phyloP scores from a whole-genome alignment of 2,113 vertebrate genomes.

The Chaetodon auriga region DNA sequence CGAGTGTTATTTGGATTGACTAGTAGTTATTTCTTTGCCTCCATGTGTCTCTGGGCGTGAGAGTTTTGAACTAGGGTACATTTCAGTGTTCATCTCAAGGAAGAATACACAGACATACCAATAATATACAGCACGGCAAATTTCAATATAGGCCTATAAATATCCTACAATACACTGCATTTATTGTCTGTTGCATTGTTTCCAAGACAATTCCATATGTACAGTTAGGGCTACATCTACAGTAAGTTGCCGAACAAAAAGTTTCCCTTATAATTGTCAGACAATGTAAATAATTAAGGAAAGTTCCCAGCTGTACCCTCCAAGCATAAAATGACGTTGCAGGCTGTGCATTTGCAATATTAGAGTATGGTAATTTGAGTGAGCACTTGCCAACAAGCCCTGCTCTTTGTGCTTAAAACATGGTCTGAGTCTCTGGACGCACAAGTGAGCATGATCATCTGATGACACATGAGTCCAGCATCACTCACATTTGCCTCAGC shows the following conservation, averaged over 20 bases:
- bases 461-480: too few relatives aligned
- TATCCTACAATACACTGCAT: not conserved
- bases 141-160: too few relatives aligned
- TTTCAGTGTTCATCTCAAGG: not conserved
- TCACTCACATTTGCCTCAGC: too few relatives aligned
- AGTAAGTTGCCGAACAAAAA: too few relatives aligned
- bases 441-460: too few relatives aligned
- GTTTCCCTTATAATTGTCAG: not conserved
- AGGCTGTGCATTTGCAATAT: not conserved
- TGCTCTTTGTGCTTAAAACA: not conserved
- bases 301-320: not conserved
- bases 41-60: not conserved
- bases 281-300: too few relatives aligned
- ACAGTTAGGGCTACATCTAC: too few relatives aligned
- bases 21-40: not conserved
- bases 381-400: not conserved
- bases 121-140: too few relatives aligned
- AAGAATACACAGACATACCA: too few relatives aligned
- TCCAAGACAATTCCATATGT: not conserved
- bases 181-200: not conserved
- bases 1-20: not conserved
- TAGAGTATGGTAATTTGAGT: not conserved
- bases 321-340: not conserved
- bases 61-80: not conserved
- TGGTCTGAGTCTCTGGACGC: too few relatives aligned